Conservation (phyloP, 2,888 invertebrate genomes). For the Neoascia interrupta region DNA sequence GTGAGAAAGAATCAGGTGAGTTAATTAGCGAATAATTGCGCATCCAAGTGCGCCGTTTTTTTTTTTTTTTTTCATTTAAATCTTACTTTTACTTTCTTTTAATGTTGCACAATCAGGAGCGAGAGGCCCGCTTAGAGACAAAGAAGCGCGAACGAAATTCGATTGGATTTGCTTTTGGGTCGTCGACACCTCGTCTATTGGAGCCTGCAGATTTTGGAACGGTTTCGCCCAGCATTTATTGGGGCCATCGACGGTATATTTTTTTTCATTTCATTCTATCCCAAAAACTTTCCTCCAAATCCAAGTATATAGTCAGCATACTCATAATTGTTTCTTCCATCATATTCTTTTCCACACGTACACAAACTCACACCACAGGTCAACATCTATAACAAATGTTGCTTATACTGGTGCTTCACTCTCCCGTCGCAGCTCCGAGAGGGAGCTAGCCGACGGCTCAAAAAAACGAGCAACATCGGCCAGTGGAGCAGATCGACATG, state of each 20-base stretch:
- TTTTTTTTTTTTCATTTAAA: conserved; percentile 2
- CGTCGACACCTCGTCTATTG: conserved; percentile 92
- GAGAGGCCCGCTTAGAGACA: conserved; percentile 89
- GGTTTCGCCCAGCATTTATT: conserved; percentile 82
- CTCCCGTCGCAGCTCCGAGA: conserved; percentile 91
- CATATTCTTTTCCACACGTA: conserved; percentile 27
- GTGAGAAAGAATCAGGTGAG: conserved; percentile 87
- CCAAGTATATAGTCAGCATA: conserved; percentile 31
- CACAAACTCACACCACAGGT: conserved; percentile 80
- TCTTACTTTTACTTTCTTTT: conserved; percentile 48
- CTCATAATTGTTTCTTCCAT: conserved; percentile 3
- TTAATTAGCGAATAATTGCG: conserved; percentile 14
- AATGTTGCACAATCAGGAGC: conserved; percentile 81
- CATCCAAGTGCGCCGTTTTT: background rate
- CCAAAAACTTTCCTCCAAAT: conserved; percentile 6
- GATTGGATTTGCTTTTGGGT: conserved; percentile 93
- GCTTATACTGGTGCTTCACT: conserved; percentile 88
- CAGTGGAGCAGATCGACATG: conserved; percentile 85
- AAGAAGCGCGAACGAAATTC: conserved; percentile 88
- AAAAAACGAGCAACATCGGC: conserved; percentile 90
- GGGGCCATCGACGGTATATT: conserved; percentile 88
- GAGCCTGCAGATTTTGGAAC: conserved; percentile 88
- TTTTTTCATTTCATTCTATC: background rate
- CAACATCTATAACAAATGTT: conserved; percentile 94
- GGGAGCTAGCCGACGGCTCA: conserved; percentile 84